Conservation (phyloP, 2,797 vertebrate species). For the Menidia menidia region DNA sequence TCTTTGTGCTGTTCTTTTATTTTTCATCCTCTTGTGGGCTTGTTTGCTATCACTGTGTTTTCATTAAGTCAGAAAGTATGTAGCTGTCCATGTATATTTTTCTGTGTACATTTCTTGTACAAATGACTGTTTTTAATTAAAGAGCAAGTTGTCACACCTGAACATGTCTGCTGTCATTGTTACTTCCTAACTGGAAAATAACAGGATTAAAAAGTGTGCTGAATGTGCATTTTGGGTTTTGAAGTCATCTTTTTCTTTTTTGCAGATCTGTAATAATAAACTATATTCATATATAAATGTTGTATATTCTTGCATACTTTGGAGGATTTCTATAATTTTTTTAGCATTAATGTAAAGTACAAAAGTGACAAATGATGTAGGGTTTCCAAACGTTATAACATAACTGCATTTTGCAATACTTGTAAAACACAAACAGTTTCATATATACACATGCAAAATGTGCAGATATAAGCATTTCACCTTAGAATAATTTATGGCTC, state of each 20-base stretch:
- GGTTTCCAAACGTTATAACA: not conserved
- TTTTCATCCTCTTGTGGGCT: slow-evolving; percentile 50
- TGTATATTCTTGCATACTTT: not conserved
- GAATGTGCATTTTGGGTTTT: not conserved
- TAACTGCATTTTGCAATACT: slow-evolving; percentile 15
- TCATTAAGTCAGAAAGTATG: slow-evolving; percentile 75
- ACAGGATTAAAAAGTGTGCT: not conserved
- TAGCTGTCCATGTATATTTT: slow-evolving; percentile 88
- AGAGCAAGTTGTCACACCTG: slow-evolving; percentile 75
- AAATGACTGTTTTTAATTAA: slow-evolving; percentile 89
- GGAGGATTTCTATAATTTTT: not conserved
- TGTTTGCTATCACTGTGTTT: slow-evolving; percentile 65
- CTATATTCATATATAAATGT: too few species aligned
- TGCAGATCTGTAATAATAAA: too few species aligned
- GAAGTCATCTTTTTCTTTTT: not conserved
- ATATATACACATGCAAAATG: slow-evolving; percentile 40
- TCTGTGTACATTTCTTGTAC: slow-evolving; percentile 92
- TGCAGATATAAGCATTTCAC: slow-evolving; percentile 36
- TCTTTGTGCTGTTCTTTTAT: slow-evolving; percentile 40
- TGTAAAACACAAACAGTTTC: slow-evolving; percentile 21
- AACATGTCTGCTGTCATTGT: slow-evolving; percentile 18
- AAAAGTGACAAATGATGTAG: not conserved
- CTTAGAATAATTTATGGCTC: slow-evolving; percentile 20
- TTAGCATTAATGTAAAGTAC: not conserved
- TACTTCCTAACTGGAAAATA: slow-evolving; percentile 3